Conservation (phyloP, 2,797 vertebrate genomes). For the Kryptolebias ocellatus region DNA sequence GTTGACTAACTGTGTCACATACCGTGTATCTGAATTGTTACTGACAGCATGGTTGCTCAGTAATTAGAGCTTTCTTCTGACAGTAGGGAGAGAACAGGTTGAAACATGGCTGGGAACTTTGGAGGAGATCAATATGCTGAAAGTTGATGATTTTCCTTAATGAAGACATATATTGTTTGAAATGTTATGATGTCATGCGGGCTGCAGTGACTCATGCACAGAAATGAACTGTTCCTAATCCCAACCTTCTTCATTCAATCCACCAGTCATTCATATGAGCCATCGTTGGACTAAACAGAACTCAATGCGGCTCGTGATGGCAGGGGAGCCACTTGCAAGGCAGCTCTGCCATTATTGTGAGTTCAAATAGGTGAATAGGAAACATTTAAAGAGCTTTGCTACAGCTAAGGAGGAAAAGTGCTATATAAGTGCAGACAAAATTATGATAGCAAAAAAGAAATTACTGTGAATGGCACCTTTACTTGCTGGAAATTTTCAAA, state of each 20-base stretch:
- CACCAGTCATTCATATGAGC: background rate
- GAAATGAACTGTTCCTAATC: background rate
- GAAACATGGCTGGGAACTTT: no score
- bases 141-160: background rate
- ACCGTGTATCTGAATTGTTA: no score
- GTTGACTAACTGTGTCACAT: no score
- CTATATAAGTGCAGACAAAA: constrained; percentile 1
- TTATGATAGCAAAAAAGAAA: background rate
- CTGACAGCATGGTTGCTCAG: no score
- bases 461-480: background rate
- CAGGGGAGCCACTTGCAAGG: background rate
- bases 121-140: no score
- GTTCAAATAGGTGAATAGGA: constrained; percentile 1
- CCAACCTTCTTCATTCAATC: background rate
- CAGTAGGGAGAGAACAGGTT: no score
- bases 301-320: background rate
- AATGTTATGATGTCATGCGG: background rate
- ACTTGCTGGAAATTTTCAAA: background rate
- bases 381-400: background rate
- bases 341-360: background rate
- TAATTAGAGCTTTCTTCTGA: no score
- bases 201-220: background rate
- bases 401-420: background rate
- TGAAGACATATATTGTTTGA: background rate
- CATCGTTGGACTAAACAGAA: constrained; percentile 3